A percentile compares a stretch with the other conserved stretches of the same genome.
Conservation (phyloP, 1,140 invertebrate species). For the Orius laevigatus region DNA sequence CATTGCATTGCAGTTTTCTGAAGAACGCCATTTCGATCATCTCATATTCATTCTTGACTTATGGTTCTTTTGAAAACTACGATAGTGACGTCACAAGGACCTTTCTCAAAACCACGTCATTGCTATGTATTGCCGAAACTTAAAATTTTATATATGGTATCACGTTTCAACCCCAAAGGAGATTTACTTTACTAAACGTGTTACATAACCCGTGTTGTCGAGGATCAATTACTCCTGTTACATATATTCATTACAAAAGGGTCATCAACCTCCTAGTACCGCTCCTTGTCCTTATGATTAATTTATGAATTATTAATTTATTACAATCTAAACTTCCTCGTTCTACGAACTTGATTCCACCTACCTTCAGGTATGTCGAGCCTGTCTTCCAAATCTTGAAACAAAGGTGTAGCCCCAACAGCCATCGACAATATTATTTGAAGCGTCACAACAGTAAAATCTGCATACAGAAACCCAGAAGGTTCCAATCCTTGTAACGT, state of each 20-base stretch:
- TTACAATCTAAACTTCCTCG: neutral
- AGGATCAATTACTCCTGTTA: neutral
- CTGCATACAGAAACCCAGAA: slow-evolving; percentile 33
- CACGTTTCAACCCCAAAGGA: too few species aligned
- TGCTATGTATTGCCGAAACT: too few species aligned
- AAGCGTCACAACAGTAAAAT: slow-evolving; percentile 47
- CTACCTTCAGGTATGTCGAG: slow-evolving; percentile 23
- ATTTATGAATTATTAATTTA: too few species aligned
- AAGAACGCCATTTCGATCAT: too few species aligned
- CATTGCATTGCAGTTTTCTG: too few species aligned
- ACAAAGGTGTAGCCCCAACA: slow-evolving; percentile 53
- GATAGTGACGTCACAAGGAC: too few species aligned
- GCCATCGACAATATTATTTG: slow-evolving; percentile 60
- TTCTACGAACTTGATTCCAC: neutral
- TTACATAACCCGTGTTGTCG: neutral
- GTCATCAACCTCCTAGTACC: neutral
- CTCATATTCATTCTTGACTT: too few species aligned
- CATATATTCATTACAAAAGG: neutral
- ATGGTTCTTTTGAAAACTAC: too few species aligned
- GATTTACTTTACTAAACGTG: too few species aligned
- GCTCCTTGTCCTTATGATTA: too few species aligned
- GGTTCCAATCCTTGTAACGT: slow-evolving; percentile 35
- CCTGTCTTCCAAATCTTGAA: slow-evolving; percentile 51
- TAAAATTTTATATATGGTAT: too few species aligned
- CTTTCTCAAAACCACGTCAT: too few species aligned